These are phyloP conservation scores for Musca domestica DNA, from an alignment of 1,140 invertebrate species.

Conservation along the genomic window DNA sequence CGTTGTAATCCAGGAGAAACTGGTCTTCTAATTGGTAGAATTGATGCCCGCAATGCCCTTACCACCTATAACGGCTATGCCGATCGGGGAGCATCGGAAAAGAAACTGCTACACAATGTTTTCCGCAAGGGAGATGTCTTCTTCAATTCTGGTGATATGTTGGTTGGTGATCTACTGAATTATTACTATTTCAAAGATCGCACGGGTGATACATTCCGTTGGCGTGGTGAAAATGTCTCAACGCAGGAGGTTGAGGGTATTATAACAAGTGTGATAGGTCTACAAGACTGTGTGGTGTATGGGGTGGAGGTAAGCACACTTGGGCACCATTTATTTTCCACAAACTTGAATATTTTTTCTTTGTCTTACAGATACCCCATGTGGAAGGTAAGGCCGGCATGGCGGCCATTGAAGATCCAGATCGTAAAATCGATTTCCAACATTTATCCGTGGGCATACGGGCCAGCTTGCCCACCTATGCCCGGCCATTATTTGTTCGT, in stretches of 20 bases:
- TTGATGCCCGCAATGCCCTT: slow-evolving; percentile 69
- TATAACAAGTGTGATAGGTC: slow-evolving; percentile 75
- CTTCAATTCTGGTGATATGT: slow-evolving; percentile 91
- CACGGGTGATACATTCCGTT: slow-evolving; percentile 93
- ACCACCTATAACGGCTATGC: slow-evolving; percentile 81
- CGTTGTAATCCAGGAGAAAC: slow-evolving; percentile 72
- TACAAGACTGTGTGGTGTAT: slow-evolving; percentile 76
- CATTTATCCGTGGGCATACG: slow-evolving; percentile 65
- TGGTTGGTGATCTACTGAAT: slow-evolving; percentile 86
- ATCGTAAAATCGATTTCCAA: slow-evolving; percentile 65
- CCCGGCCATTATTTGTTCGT: slow-evolving; percentile 86
- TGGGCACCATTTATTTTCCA: no score
- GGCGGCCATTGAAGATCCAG: slow-evolving; percentile 84
- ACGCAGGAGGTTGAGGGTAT: slow-evolving; percentile 95
- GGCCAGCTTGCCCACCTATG: slow-evolving; percentile 75
- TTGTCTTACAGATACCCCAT: slow-evolving; percentile 65
- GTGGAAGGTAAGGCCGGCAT: slow-evolving; percentile 93
- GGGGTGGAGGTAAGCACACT: slow-evolving; percentile 78
- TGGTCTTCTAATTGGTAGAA: slow-evolving; percentile 74
- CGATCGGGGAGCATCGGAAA: slow-evolving; percentile 82
- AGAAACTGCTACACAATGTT: slow-evolving; percentile 88
- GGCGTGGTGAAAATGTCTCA: slow-evolving; percentile 94
- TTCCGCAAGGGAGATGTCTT: slow-evolving; percentile 81
- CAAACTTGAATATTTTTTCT: neutral
- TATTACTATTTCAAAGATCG: slow-evolving; percentile 96